phyloP scores from a whole-genome alignment of 2,888 invertebrate genomes.

The Sphaeridia pumilis region DNA sequence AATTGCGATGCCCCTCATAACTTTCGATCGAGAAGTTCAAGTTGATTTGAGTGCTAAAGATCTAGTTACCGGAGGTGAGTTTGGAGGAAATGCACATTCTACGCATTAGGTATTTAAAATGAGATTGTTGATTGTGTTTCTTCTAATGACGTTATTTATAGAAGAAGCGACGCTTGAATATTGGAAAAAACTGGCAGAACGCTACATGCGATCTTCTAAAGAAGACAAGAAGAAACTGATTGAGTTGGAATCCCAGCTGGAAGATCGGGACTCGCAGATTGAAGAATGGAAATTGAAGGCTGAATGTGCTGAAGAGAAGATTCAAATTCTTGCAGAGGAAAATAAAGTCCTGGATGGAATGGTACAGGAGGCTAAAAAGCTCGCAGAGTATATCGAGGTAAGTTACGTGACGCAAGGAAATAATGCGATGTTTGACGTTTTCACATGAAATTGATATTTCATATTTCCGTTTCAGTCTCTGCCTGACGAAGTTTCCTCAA shows the following conservation, averaged over 20 bases:
- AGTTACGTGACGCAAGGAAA: too few species aligned
- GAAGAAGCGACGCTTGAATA: background rate
- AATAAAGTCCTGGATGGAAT: background rate
- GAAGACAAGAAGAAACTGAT: background rate
- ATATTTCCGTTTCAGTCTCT: too few species aligned
- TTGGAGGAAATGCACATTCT: background rate
- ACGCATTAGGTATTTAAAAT: background rate
- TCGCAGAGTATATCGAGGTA: background rate
- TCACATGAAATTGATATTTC: too few species aligned
- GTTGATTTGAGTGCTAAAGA: background rate
- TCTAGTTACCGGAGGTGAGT: background rate
- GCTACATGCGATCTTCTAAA: background rate
- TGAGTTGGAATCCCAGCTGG: background rate
- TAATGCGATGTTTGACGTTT: too few species aligned
- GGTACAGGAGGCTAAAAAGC: background rate
- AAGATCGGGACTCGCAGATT: background rate
- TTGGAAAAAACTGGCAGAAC: background rate
- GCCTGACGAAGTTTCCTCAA: too few species aligned
- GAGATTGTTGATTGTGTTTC: background rate
- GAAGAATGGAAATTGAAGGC: background rate
- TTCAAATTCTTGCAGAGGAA: background rate
- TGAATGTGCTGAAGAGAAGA: background rate
- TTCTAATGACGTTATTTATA: too few species aligned
- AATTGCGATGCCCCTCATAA: background rate
- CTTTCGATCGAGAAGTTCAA: background rate